These are phyloP conservation scores for Zapornia atra DNA, from an alignment of 2,113 vertebrate genomes.

Conservation along the genomic window DNA sequence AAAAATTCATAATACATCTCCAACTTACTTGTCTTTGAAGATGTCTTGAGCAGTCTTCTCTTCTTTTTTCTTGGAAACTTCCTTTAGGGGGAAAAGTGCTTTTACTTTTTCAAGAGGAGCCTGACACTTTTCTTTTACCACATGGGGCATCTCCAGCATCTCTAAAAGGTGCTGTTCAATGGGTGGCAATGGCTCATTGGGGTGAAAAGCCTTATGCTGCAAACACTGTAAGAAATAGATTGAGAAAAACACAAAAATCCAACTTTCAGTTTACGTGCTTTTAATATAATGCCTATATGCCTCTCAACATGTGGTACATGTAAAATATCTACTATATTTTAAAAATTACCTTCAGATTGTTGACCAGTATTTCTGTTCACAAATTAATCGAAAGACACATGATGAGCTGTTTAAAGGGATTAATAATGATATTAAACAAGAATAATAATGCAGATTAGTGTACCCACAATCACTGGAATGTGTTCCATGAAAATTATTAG, in stretches of 20 bases:
- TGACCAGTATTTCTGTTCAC: not conserved
- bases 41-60: slow-evolving; percentile 88
- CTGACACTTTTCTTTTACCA: slow-evolving; percentile 79
- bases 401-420: not conserved
- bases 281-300: not conserved
- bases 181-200: slow-evolving; percentile 81
- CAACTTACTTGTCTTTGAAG: slow-evolving; percentile 87
- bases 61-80: slow-evolving; percentile 87
- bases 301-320: not conserved
- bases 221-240: slow-evolving; percentile 83
- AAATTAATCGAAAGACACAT: not conserved
- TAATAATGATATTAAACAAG: not conserved
- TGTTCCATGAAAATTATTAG: not conserved
- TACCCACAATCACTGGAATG: not conserved
- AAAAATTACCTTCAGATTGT: not conserved
- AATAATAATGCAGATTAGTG: not conserved
- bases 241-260: not conserved
- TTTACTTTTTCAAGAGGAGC: slow-evolving; percentile 84
- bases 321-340: not conserved
- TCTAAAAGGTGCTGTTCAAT: slow-evolving; percentile 83
- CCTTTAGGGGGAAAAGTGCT: slow-evolving; percentile 86
- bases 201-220: slow-evolving; percentile 87
- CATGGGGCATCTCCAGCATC: slow-evolving; percentile 80
- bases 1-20: not conserved
- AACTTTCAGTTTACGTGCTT: not conserved